phyloP scores from a whole-genome alignment of 2,888 invertebrate genomes.

The Drosophila bunnanda region DNA sequence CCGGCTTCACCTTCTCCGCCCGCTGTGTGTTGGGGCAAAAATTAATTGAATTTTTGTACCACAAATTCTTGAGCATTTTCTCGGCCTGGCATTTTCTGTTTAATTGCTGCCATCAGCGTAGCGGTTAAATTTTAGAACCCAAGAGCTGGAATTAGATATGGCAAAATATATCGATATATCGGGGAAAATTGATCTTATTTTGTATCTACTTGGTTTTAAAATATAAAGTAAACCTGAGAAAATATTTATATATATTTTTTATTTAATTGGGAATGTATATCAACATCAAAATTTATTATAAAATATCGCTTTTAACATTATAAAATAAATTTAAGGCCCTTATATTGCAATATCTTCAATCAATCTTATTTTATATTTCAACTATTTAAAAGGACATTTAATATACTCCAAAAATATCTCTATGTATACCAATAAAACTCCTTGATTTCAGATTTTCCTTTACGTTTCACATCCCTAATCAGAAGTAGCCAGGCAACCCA shows the following conservation, averaged over 20 bases:
- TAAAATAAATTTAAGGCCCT: background rate
- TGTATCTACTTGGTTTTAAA: too few species aligned
- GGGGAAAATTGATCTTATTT: background rate
- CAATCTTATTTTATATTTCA: background rate
- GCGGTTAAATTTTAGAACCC: conserved; percentile 68
- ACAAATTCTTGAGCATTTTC: conserved; percentile 75
- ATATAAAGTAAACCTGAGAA: too few species aligned
- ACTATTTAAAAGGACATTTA: too few species aligned
- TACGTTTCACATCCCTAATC: conserved; percentile 3
- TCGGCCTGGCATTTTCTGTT: conserved; percentile 68
- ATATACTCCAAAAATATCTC: background rate
- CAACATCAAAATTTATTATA: too few species aligned
- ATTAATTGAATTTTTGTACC: conserved; percentile 80
- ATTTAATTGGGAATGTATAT: background rate
- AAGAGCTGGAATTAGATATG: background rate
- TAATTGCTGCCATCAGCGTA: conserved; percentile 76
- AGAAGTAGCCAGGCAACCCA: conserved; percentile 13
- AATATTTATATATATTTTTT: background rate
- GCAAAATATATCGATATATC: background rate
- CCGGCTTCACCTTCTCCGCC: background rate
- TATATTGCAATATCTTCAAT: too few species aligned
- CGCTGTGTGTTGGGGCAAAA: conserved; percentile 52
- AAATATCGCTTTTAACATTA: background rate
- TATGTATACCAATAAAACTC: background rate
- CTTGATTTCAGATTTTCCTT: background rate